Percentiles rank a stretch among this genome's conserved stretches.
phyloP scores from a whole-genome alignment of 2,797 vertebrate genomes.

The Ficedula albicollis region DNA sequence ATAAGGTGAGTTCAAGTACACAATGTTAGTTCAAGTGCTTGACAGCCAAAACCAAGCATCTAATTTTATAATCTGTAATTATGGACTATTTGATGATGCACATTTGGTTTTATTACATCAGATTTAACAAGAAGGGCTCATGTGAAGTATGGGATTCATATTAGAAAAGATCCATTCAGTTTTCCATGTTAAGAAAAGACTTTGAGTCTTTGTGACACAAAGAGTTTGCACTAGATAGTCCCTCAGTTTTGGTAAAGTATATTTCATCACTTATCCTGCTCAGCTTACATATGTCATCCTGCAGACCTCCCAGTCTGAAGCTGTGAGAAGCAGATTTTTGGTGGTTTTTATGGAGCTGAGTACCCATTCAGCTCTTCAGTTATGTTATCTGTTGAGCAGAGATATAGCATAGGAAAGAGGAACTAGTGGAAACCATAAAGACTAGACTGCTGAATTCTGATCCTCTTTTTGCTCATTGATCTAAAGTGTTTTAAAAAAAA shows the following conservation, averaged over 20 bases:
- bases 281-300: neutral
- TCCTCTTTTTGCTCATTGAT: neutral
- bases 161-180: neutral
- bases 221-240: neutral
- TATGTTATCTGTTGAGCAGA: neutral
- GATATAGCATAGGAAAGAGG: neutral
- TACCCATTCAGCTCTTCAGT: neutral
- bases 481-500: neutral
- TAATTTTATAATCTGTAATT: neutral
- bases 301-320: neutral
- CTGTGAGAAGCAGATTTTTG: neutral
- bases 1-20: neutral
- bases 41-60: neutral
- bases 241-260: neutral
- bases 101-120: neutral
- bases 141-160: rapidly evolving
- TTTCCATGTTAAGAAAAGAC: neutral
- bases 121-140: neutral
- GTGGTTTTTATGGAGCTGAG: neutral
- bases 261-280: neutral
- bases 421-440: neutral
- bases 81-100: neutral
- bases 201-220: neutral
- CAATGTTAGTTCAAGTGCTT: neutral
- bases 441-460: neutral